Evolutionary conservation across 2,113 vertebrate species (phyloP), one percentile per base, ranked within the genome.

Genomic region (Cyprichromis sp.): DNA sequence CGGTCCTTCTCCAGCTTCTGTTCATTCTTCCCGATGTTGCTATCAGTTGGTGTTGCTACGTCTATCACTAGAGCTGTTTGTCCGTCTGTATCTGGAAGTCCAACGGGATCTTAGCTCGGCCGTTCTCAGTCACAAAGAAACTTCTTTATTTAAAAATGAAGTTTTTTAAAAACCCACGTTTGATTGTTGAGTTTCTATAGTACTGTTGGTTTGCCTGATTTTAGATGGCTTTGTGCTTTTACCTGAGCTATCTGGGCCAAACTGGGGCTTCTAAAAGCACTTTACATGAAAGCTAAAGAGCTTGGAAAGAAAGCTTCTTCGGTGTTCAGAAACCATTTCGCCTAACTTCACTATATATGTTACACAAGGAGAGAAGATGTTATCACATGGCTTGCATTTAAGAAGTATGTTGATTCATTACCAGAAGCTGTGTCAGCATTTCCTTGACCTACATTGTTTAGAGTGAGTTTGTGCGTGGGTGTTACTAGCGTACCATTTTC

Each of bases 381-480:
- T 92, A 89, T 93, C 91, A 52, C 82, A n/a, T 3, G 3, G 17
- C 61, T 79, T 53, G n/a, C 84, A 66, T 84, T 55, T 79, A 55
- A 16, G 59, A 86, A 31, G 54, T 17, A 5, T 88, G 84, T 42
- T 86, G 68, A 88, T 83, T 81, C 59, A 87, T 93, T 87, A 86
- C 86, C 86, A 94, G 89, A 96, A 93, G 17, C 16, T 7, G 47
- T 8, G 81, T 94, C 89, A 91, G 92, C 93, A 83, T 57, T 92
- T 93, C 31, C 38, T 68, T 95, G 95, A 95, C 95, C 96, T 94
- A 92, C 66, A 95, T 96, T 83, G 68, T 24, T 68, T 8, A 53
- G 38, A 8, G 19, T 61, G 83, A 34, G 54, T 53, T 80, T 52
- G 55, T 17, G 59, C n/a, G 86, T 79, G 47, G 88, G 86, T 31